Conservation (phyloP, 2,888 invertebrate genomes). For the Polyommatus iphigenia region DNA sequence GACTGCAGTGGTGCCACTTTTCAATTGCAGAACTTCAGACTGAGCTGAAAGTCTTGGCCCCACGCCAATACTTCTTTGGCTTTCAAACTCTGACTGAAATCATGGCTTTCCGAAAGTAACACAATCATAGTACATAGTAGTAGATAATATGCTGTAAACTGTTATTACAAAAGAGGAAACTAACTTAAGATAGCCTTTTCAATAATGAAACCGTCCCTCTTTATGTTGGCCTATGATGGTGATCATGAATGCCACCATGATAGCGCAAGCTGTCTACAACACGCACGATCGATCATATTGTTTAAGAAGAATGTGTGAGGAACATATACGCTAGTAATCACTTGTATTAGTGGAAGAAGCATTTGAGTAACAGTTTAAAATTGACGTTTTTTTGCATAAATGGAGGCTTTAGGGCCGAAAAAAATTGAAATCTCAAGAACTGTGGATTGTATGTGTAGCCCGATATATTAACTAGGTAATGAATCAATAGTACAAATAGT, state of each 20-base stretch:
- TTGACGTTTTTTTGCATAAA: no score
- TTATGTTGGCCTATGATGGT: background rate
- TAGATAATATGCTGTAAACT: background rate
- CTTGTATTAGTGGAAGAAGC: no score
- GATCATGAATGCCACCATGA: background rate
- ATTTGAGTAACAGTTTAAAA: no score
- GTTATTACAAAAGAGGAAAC: background rate
- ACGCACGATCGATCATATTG: no score
- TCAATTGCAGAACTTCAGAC: constrained; percentile 16
- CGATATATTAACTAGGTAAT: no score
- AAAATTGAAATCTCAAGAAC: no score
- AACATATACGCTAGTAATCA: background rate
- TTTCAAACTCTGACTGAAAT: background rate
- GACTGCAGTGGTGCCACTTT: constrained; percentile 15
- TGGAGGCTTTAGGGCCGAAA: no score
- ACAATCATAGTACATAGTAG: background rate
- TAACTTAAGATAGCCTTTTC: background rate
- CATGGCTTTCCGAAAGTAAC: background rate
- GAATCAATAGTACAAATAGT: no score
- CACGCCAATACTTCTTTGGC: background rate
- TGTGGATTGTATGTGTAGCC: no score
- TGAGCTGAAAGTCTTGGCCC: constrained; percentile 13
- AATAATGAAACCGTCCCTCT: background rate
- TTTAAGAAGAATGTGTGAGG: background rate
- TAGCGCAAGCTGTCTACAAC: background rate